These are phyloP conservation scores for Tyrannus savana DNA, from an alignment of 2,113 vertebrate genomes.

Conservation along the genomic window DNA sequence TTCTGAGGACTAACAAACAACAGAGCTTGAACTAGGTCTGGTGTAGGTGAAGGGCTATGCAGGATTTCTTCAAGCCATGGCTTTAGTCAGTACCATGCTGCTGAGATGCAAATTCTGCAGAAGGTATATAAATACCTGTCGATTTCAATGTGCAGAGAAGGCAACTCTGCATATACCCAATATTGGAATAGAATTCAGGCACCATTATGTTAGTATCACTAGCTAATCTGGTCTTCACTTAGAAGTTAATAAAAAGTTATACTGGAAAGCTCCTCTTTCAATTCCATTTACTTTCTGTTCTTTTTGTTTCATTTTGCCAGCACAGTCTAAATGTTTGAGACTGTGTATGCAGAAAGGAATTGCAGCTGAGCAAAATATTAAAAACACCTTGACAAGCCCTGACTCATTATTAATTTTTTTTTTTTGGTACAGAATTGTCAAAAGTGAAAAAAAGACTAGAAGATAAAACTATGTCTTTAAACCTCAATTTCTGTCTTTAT, in stretches of 20 bases:
- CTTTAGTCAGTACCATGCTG: not conserved
- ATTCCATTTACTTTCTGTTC: not conserved
- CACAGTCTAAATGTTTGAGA: slow-evolving; percentile 12
- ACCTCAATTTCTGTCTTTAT: not conserved
- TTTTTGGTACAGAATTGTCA: not conserved
- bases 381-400: not conserved
- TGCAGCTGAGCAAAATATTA: not conserved
- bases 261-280: not conserved
- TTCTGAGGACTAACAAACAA: not conserved
- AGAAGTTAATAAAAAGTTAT: not conserved
- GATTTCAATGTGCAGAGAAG: not conserved
- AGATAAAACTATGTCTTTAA: not conserved
- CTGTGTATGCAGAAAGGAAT: not conserved
- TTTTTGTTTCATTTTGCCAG: slow-evolving; percentile 10
- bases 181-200: not conserved
- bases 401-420: not conserved
- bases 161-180: not conserved
- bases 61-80: not conserved
- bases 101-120: not conserved
- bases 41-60: not conserved
- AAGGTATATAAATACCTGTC: not conserved
- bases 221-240: not conserved
- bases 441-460: not conserved
- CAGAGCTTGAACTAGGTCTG: not conserved
- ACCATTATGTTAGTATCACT: not conserved